Conservation (phyloP, 2,888 invertebrate species). For the Anagyrus pseudococci region DNA sequence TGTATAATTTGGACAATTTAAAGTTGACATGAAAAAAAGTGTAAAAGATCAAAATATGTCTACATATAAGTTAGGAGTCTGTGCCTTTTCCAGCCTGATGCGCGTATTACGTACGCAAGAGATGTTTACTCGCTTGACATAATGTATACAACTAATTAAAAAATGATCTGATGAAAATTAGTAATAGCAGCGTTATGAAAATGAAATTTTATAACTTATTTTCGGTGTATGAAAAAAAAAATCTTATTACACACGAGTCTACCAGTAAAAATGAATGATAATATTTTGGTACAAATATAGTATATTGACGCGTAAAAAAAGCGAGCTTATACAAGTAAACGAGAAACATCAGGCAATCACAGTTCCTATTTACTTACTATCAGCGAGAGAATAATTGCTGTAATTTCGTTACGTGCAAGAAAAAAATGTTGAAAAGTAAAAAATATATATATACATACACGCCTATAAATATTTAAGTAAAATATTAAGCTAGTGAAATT, state of each 20-base stretch:
- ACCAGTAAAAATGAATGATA: no score
- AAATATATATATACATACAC: slow-evolving; percentile 33
- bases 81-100: slow-evolving; percentile 58
- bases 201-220: no score
- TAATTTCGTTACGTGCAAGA: slow-evolving; percentile 18
- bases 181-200: no score
- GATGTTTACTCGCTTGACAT: slow-evolving; percentile 41
- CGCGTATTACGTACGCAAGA: slow-evolving; percentile 44
- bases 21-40: background rate
- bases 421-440: slow-evolving; percentile 28
- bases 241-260: no score
- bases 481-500: slow-evolving; percentile 32
- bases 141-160: no score
- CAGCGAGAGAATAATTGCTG: slow-evolving; percentile 20
- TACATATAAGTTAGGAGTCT: slow-evolving; percentile 43
- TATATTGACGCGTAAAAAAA: background rate
- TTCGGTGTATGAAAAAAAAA: no score
- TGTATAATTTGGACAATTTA: background rate
- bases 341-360: slow-evolving; percentile 53
- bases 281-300: no score
- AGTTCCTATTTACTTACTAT: slow-evolving; percentile 52
- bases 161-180: no score
- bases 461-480: no score
- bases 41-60: background rate
- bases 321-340: slow-evolving; percentile 43